These are phyloP conservation scores for Glomeris marginata DNA, from an alignment of 2,888 invertebrate species.

Conservation along the genomic window DNA sequence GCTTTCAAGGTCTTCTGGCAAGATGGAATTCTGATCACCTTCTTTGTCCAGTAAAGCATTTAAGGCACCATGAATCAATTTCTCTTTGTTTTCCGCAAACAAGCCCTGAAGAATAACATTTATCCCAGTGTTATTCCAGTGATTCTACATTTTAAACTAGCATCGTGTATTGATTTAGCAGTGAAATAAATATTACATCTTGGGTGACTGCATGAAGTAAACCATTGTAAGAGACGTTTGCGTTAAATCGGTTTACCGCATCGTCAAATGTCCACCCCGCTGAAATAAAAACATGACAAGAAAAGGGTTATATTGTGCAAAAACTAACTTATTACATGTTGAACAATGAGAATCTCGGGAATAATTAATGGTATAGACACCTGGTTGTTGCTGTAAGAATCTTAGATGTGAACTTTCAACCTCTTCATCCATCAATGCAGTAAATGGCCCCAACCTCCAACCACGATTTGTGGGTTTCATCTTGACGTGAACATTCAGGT, in stretches of 20 bases:
- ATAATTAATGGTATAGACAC: constrained; percentile 18
- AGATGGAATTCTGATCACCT: constrained; percentile 44
- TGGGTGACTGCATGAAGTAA: constrained; percentile 88
- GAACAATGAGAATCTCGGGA: not conserved
- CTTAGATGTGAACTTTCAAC: constrained; percentile 79
- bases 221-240: constrained; percentile 95
- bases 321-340: constrained; percentile 7
- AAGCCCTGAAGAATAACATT: constrained; percentile 52
- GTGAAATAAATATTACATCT: constrained; percentile 52
- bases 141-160: not conserved
- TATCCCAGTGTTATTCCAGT: not conserved
- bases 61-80: constrained; percentile 81
- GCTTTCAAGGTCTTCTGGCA: constrained; percentile 58
- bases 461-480: constrained; percentile 71
- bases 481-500: constrained; percentile 87
- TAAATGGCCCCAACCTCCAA: constrained; percentile 73
- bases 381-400: constrained; percentile 49
- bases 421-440: constrained; percentile 78
- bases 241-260: constrained; percentile 86
- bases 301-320: constrained; percentile 7
- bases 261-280: constrained; percentile 52
- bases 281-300: constrained; percentile 8
- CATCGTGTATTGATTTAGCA: not conserved
- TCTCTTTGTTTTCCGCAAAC: constrained; percentile 97
- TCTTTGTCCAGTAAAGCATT: constrained; percentile 62